Evolutionary conservation across 2,888 invertebrate species (phyloP), one percentile per base, ranked within the genome.

Genomic region (Conchocele bisecta): DNA sequence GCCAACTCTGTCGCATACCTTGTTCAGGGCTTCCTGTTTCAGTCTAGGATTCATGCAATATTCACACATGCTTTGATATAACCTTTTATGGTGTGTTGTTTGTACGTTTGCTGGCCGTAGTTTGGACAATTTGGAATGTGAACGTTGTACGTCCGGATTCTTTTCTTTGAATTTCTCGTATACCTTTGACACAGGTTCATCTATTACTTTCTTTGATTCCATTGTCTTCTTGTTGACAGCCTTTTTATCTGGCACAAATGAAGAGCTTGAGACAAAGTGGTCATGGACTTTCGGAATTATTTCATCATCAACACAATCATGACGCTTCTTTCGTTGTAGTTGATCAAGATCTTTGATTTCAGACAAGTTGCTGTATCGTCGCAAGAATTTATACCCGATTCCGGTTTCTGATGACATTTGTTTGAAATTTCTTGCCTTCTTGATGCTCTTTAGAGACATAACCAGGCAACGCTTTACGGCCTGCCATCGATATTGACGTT

Each of bases 101-200:
- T 54, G 37, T n/a, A 35, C 37, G n/a, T n/a, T n/a, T 20, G 28
- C 9, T 33, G 33, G 26, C 50, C 24, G 7, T 31, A 51, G 7
- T 51, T 51, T 51, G 28, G 54, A 54, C 35, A 54, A 54, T 35
- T 35, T 54, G 11, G 54, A 54, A 22, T 37, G 35, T 20, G 54
- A 54, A 11, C 35, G 17, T 33, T 54, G 11, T 15, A 54, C 39
- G 35, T 54, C 39, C 24, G 54, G 54, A 54, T 37, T 26, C 26
- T 54, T 54, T 33, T 13, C 20, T 17, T 54, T 54, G 37, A 54
- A 54, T 17, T 5, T 37, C 37, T 54, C 22, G 37, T 54, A 37
- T 37, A 54, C 37, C 37, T 11, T 37, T 54, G 54, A 33, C 15
- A 54, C 35, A 17, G 54, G 54, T 54, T 37, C 33, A 31, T 54